Base-by-base conservation (phyloP, 2,888 invertebrate genomes). In the Rugalucina vietnamica region DNA sequence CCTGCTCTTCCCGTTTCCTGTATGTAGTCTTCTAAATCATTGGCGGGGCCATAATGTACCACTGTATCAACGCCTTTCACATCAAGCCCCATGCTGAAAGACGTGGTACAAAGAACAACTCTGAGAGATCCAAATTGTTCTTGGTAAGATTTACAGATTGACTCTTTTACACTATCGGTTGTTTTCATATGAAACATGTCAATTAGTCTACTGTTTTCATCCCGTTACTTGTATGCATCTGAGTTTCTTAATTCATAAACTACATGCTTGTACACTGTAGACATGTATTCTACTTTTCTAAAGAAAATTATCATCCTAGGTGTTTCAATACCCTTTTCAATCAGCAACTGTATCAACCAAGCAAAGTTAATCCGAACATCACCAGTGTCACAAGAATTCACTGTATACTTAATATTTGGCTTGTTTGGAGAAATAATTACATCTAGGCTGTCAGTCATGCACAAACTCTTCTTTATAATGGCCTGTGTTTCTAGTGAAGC, bases 81-180 rank as follows among this genome's bases (percentile, higher is more conserved):
- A 69, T 77, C 79, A 18, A 86, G 80, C 0, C 86, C 86, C 83
- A 82, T 82, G 72, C 78, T 83, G 49, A 83, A 86, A 5, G 86
- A 81, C 1, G 79, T 83, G n/a, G 86, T 75, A 74, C 85, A 85
- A 18, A 84, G 37, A 37, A 84, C 80, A 29, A 82, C 79, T 32
- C 79, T 27, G n/a, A 82, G 79, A 14, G 57, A 57, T 5, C 85
- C 85, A 60, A 37, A 27, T n/a, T 60, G 39, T 18, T 82, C 49
- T 34, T 74, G 50, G 39, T 75, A 85, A 0, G 82, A 82, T 34
- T 57, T 27, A 65, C 76, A 72, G 32, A 85, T 77, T n/a, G 70
- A 71, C 32, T 69, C 37, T 60, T 82, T 82, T n/a, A 79, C 75
- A 60, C 54, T 65, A 49, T 85, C 85, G 54, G 54, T 37, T n/a